A percentile compares a stretch with the other conserved stretches of the same genome.
Conservation (phyloP, 2,113 vertebrate species). For the Spea multiplicata region DNA sequence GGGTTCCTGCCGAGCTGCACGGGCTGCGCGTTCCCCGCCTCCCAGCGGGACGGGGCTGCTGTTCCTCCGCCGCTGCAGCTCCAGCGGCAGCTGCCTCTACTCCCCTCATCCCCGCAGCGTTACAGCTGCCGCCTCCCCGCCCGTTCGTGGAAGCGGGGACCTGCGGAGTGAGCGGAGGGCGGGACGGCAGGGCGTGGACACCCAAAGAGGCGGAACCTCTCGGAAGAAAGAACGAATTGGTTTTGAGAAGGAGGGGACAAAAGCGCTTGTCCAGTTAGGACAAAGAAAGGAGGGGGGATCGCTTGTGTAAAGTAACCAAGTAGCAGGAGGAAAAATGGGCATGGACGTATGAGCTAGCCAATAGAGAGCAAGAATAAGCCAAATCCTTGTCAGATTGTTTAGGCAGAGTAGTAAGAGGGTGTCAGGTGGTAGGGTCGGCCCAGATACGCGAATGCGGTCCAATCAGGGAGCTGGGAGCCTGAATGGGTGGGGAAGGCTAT, state of each 20-base stretch:
- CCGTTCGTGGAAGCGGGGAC: constrained; percentile 54
- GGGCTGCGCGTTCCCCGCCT: constrained; percentile 59
- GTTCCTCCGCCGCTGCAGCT: constrained; percentile 57
- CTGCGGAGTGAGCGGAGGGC: constrained; percentile 55
- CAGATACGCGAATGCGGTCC: not conserved
- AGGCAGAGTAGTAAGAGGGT: no score
- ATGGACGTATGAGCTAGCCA: not conserved
- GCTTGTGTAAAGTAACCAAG: not conserved
- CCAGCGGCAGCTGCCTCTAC: constrained; percentile 52
- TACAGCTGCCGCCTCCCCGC: constrained; percentile 56
- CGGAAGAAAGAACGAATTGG: constrained; percentile 22
- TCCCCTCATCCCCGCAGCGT: constrained; percentile 51
- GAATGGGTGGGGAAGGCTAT: not conserved
- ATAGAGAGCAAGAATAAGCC: not conserved
- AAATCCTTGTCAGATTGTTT: no score
- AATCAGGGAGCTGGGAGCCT: not conserved
- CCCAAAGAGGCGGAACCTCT: not conserved
- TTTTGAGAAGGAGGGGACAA: not conserved
- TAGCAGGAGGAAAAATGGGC: not conserved
- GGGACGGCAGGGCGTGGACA: constrained; percentile 49
- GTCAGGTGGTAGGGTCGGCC: no score
- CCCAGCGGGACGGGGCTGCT: constrained; percentile 51
- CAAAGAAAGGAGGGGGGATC: not conserved
- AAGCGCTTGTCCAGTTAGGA: not conserved
- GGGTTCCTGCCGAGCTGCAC: constrained; percentile 60